A percentile compares a stretch with the other conserved stretches of the same genome.
Conservation (phyloP, 30 jellyfish, hydroid and myxozoan species). For the Aurelia coerulea region DNA sequence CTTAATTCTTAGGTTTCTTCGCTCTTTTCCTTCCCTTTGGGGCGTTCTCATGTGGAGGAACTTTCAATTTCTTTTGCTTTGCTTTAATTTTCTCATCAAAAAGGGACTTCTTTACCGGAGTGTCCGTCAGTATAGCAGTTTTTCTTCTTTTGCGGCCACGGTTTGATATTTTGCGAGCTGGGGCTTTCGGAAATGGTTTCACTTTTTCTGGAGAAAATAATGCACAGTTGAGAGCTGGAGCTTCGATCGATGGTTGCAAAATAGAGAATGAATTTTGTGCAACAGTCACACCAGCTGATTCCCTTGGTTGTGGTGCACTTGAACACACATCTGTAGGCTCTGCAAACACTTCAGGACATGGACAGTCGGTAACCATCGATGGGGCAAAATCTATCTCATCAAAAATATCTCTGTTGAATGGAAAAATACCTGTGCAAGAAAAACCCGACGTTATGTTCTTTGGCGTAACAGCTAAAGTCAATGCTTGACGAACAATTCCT, state of each 20-base stretch:
- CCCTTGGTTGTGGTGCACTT: conserved; percentile 20
- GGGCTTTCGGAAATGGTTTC: conserved; percentile 44
- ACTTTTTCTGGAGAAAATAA: conserved; percentile 32
- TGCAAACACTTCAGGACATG: background rate
- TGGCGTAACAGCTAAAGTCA: conserved; percentile 65
- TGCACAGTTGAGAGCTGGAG: background rate
- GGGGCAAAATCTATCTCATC: conserved; percentile 38
- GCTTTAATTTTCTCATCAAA: too few species aligned
- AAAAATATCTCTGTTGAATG: conserved; percentile 55
- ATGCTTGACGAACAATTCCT: conserved; percentile 55
- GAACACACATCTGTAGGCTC: background rate
- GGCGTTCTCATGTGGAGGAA: too few species aligned
- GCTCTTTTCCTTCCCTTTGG: too few species aligned
- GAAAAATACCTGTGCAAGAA: conserved; percentile 68
- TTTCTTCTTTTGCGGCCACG: conserved; percentile 13
- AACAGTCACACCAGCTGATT: background rate
- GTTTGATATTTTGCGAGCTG: conserved; percentile 11
- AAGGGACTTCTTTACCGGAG: conserved; percentile 23
- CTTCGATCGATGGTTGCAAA: conserved; percentile 2
- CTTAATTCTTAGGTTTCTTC: too few species aligned
- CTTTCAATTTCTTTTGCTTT: too few species aligned
- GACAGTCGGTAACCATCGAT: conserved; percentile 46
- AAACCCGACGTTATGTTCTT: conserved; percentile 67
- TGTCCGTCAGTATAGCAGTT: conserved; percentile 19
- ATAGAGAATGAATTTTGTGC: background rate